phyloP scores from a whole-genome alignment of 2,797 vertebrate species.

The Pseudochromis fuscus region DNA sequence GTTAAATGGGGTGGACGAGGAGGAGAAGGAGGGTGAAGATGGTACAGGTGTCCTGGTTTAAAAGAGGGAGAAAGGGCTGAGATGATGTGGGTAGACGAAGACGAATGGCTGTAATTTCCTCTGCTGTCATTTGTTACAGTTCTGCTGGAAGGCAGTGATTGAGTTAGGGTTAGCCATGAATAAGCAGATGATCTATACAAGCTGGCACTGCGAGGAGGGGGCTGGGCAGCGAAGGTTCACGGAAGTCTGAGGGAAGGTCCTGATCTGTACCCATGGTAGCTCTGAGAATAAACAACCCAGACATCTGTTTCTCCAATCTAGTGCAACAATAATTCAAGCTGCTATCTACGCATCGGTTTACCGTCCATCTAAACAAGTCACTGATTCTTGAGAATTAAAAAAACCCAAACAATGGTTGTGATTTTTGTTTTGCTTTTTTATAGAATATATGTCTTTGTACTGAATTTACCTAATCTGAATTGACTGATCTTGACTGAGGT shows the following conservation, averaged over 20 bases:
- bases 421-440: too few relatives aligned
- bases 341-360: neutral
- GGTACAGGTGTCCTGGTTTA: conserved; percentile 44
- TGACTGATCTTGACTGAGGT: too few relatives aligned
- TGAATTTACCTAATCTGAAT: too few relatives aligned
- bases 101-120: conserved; percentile 85
- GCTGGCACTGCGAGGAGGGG: conserved; percentile 31
- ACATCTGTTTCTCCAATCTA: too few relatives aligned
- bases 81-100: conserved; percentile 66
- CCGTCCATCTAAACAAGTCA: neutral
- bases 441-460: too few relatives aligned
- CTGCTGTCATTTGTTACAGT: conserved; percentile 79
- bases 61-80: conserved; percentile 30
- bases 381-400: too few relatives aligned
- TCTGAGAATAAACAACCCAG: too few relatives aligned
- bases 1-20: conserved; percentile 2
- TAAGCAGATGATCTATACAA: conserved; percentile 75
- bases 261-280: neutral
- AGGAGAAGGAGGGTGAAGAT: neutral
- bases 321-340: too few relatives aligned
- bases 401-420: too few relatives aligned
- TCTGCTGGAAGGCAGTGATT: conserved; percentile 81
- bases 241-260: neutral
- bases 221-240: neutral
- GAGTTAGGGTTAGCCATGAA: conserved; percentile 77